phyloP scores from a whole-genome alignment of 2,888 invertebrate species.

The Teleiodes luculella region DNA sequence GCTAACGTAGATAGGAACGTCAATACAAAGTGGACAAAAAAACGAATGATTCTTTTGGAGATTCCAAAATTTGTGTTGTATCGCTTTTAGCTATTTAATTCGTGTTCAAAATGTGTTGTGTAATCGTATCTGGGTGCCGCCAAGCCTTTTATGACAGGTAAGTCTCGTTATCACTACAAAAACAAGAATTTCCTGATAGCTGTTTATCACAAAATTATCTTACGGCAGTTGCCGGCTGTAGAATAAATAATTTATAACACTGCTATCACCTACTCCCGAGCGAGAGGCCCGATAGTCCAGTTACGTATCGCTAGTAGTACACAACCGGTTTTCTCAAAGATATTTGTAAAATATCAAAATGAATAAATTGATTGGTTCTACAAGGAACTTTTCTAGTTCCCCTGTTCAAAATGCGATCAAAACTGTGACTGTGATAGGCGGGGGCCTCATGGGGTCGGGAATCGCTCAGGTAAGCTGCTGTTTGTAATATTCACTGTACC shows the following conservation, averaged over 20 bases:
- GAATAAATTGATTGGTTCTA: slow-evolving; percentile 54
- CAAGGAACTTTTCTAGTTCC: slow-evolving; percentile 64
- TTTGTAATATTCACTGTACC: background rate
- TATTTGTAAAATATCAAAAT: slow-evolving; percentile 31
- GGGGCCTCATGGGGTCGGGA: slow-evolving; percentile 93
- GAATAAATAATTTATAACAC: too few relatives aligned
- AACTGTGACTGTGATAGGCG: slow-evolving; percentile 90
- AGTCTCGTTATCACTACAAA: slow-evolving; percentile 10
- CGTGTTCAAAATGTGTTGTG: slow-evolving; percentile 23
- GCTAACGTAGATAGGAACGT: background rate
- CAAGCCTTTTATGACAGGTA: slow-evolving; percentile 22
- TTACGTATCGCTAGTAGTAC: slow-evolving; percentile 6
- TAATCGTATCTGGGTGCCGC: slow-evolving; percentile 11
- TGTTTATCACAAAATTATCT: background rate
- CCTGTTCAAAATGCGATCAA: slow-evolving; percentile 80
- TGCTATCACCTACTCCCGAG: background rate
- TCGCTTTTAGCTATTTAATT: background rate
- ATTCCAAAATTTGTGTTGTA: slow-evolving; percentile 6
- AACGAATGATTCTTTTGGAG: background rate
- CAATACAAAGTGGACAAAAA: background rate
- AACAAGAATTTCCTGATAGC: background rate
- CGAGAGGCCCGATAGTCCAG: slow-evolving; percentile 1
- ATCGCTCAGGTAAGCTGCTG: slow-evolving; percentile 86
- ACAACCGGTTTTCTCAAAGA: slow-evolving; percentile 16
- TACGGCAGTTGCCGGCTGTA: background rate